Conservation (phyloP, 1,140 invertebrate genomes). For the Batillaria attramentaria region DNA sequence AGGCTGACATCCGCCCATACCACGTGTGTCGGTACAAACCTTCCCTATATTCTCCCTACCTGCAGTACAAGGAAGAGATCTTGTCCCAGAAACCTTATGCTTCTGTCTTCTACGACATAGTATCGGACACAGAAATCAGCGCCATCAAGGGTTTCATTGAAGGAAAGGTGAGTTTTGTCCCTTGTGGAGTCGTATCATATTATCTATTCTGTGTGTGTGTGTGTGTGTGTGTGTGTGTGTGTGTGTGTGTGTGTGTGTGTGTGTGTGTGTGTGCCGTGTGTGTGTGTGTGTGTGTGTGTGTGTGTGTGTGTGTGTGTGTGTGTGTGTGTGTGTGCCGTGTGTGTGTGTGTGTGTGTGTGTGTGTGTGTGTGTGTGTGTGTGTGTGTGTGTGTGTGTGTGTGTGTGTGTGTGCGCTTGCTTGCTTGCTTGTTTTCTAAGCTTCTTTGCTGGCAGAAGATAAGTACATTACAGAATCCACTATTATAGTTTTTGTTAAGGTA, state of each 20-base stretch:
- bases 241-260: neutral
- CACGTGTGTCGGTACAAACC: constrained; percentile 29
- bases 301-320: neutral
- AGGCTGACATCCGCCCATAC: neutral
- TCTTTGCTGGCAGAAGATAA: too few species aligned
- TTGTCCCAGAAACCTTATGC: constrained; percentile 18
- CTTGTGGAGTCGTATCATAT: neutral
- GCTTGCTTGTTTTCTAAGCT: neutral
- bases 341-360: neutral
- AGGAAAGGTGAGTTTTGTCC: constrained; percentile 7
- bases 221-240: neutral
- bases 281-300: neutral
- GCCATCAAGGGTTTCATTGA: neutral
- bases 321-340: neutral
- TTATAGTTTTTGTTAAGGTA: too few species aligned
- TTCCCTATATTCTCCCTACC: neutral
- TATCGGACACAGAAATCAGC: neutral
- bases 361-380: neutral
- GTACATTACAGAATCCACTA: too few species aligned
- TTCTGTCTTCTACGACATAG: constrained; percentile 16
- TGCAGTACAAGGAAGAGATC: constrained; percentile 28
- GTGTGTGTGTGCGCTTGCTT: neutral
- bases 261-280: too few species aligned
- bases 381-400: neutral
- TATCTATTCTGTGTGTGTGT: neutral